Conservation (phyloP, 2,113 vertebrate species). For the Solenodon paradoxus region DNA sequence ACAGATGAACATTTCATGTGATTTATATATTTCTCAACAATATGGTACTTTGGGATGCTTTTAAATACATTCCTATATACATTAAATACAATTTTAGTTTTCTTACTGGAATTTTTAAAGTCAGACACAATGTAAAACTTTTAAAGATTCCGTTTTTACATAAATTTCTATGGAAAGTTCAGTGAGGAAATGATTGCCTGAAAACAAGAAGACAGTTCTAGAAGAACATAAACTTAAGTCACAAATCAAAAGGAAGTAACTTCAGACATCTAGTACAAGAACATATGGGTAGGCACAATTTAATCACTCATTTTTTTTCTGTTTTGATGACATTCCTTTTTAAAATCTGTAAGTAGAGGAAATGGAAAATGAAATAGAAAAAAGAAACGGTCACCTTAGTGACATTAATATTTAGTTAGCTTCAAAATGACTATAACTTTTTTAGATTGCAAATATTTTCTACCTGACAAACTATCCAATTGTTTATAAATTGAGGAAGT, state of each 20-base stretch:
- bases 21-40: not conserved
- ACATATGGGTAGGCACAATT: not conserved
- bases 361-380: constrained; percentile 18
- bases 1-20: not conserved
- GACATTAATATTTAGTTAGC: not conserved
- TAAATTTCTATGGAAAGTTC: constrained; percentile 45
- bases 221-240: constrained; percentile 67
- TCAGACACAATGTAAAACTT: constrained; percentile 60
- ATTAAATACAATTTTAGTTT: not conserved
- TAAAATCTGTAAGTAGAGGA: constrained; percentile 44
- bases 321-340: constrained; percentile 13
- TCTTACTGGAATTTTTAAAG: constrained; percentile 52
- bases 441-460: not conserved
- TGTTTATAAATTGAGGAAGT: not conserved
- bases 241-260: not conserved
- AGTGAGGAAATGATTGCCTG: constrained; percentile 46
- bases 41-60: not conserved
- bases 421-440: not conserved
- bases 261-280: not conserved
- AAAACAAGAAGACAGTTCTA: constrained; percentile 65
- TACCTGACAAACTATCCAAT: not conserved
- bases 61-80: constrained; percentile 49
- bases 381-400: not conserved
- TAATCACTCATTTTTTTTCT: constrained; percentile 31
- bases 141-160: constrained; percentile 59